Percentiles rank a stretch among this genome's conserved stretches.
These are phyloP conservation scores for Apis florea DNA, from an alignment of 1,140 invertebrate genomes.

Conservation along the genomic window DNA sequence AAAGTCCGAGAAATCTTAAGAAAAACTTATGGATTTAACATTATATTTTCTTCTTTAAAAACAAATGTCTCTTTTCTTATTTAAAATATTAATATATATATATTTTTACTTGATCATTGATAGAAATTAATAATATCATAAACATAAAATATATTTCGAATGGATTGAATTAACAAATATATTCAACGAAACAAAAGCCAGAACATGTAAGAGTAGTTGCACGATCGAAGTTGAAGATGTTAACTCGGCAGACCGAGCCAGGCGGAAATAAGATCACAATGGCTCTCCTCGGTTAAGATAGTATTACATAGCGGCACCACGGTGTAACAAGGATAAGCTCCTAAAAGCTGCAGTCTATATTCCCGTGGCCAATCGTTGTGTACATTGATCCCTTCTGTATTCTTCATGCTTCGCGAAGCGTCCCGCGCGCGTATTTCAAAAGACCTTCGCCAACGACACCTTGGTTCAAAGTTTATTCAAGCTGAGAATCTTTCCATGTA, in stretches of 20 bases:
- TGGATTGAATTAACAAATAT: neutral
- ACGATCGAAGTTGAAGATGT: constrained; percentile 10
- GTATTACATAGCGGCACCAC: constrained; percentile 52
- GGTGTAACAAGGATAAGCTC: constrained; percentile 59
- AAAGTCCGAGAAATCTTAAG: too few relatives aligned
- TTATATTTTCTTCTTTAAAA: too few relatives aligned
- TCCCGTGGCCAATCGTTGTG: constrained; percentile 32
- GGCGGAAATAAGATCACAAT: constrained; percentile 54
- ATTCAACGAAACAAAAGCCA: neutral
- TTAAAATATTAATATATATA: too few relatives aligned
- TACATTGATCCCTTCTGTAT: constrained; percentile 43
- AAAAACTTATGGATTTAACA: too few relatives aligned
- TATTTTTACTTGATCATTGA: too few relatives aligned
- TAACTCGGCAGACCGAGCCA: neutral
- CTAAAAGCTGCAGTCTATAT: constrained; percentile 57
- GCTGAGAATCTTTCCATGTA: neutral
- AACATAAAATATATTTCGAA: neutral
- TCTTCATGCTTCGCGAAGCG: constrained; percentile 48
- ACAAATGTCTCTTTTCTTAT: too few relatives aligned
- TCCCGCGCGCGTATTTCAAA: constrained; percentile 37
- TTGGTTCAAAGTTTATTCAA: constrained; percentile 29
- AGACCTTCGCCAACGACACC: constrained; percentile 42
- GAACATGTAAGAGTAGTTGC: neutral
- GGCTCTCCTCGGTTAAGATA: constrained; percentile 37
- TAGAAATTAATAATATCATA: too few relatives aligned